Evolutionary conservation across 2,888 invertebrate genomes (phyloP).

Genomic region (Parthenolecanium corni): DNA sequence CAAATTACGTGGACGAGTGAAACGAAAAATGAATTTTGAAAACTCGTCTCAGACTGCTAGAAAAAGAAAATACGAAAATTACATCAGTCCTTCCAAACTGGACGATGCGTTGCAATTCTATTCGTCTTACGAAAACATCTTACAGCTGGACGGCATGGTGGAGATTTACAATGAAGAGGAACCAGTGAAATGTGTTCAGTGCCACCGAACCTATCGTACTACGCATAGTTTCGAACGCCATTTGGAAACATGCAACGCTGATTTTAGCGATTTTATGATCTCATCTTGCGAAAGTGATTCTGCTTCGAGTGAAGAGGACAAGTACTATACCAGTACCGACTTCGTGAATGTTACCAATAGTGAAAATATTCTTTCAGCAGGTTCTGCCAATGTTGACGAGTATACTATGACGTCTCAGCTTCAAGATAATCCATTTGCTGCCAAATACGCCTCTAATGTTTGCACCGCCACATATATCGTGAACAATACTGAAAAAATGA

Average conservation of each 20-base stretch:
- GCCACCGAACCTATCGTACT: slow-evolving; percentile 75
- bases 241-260: slow-evolving; percentile 52
- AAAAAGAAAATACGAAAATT: slow-evolving; percentile 1
- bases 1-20: not conserved
- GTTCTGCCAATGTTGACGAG: not conserved
- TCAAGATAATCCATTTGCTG: not conserved
- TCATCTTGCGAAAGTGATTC: slow-evolving; percentile 70
- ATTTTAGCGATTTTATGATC: slow-evolving; percentile 48
- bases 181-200: slow-evolving; percentile 74
- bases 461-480: not conserved
- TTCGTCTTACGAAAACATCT: slow-evolving; percentile 2
- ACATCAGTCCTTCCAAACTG: not conserved
- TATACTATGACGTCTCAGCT: not conserved
- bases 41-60: not conserved
- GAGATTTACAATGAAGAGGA: slow-evolving; percentile 44
- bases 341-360: not conserved
- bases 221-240: slow-evolving; percentile 71
- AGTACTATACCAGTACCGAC: not conserved
- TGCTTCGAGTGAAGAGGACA: slow-evolving; percentile 37
- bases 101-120: slow-evolving; percentile 1
- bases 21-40: slow-evolving; percentile 16
- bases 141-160: slow-evolving; percentile 22
- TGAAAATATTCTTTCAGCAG: not conserved
- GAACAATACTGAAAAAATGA: not conserved
- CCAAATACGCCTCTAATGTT: not conserved